Percentiles rank a stretch among this genome's conserved stretches.
Evolutionary conservation across 2,888 invertebrate genomes (phyloP).

Genomic region (Ennomos erosarius): DNA sequence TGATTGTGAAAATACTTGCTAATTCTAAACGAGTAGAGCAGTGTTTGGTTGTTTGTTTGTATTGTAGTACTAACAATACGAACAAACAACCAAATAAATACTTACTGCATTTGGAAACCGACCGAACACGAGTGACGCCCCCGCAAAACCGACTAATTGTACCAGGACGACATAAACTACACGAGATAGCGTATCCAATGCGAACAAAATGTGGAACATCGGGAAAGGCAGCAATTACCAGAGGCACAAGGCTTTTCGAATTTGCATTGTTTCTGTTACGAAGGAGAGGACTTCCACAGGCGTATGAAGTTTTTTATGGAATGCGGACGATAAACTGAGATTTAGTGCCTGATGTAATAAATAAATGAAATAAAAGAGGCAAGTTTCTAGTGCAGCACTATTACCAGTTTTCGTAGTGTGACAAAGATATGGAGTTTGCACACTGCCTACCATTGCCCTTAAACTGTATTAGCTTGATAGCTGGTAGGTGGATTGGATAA

Average conservation of each 20-base stretch:
- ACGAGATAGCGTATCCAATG: constrained; percentile 50
- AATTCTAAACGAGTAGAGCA: background rate
- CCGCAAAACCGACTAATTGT: constrained; percentile 55
- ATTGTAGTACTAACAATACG: too few species aligned
- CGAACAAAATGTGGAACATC: constrained; percentile 52
- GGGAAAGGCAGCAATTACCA: constrained; percentile 64
- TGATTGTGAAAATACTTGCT: too few species aligned
- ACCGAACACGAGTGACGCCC: constrained; percentile 48
- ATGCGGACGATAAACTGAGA: too few species aligned
- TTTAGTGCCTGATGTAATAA: too few species aligned
- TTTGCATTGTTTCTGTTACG: constrained; percentile 56
- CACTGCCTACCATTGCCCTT: constrained; percentile 3
- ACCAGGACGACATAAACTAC: constrained; percentile 64
- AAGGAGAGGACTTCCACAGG: too few species aligned
- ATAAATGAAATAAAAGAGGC: too few species aligned
- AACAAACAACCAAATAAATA: too few species aligned
- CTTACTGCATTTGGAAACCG: constrained; percentile 1
- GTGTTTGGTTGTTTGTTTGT: too few species aligned
- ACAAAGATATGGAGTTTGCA: background rate
- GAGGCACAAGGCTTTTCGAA: constrained; percentile 64
- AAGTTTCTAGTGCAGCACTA: too few species aligned
- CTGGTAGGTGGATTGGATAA: constrained; percentile 54
- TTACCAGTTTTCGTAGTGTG: background rate
- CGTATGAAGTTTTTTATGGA: too few species aligned
- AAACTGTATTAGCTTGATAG: constrained; percentile 6